A percentile compares a stretch with the other conserved stretches of the same genome.
phyloP scores from a whole-genome alignment of 2,797 vertebrate species.

The Rhadinocentrus ornatus region DNA sequence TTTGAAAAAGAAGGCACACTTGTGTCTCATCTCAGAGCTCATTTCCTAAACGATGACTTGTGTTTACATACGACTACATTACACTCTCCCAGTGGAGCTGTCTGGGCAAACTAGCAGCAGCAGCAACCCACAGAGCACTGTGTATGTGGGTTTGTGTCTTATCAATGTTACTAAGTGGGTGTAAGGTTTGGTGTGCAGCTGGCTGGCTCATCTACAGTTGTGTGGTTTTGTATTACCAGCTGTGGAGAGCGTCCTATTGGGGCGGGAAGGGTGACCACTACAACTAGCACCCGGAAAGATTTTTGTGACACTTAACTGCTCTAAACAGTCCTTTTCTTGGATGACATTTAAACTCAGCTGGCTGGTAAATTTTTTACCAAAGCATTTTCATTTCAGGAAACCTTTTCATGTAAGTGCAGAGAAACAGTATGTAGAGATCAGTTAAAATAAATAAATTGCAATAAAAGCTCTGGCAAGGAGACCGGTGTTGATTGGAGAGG shows the following conservation, averaged over 20 bases:
- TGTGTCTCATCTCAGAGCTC: slow-evolving; percentile 35
- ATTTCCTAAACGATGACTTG: slow-evolving; percentile 66
- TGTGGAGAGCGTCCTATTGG: slow-evolving; percentile 62
- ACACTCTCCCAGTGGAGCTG: slow-evolving; percentile 56
- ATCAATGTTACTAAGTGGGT: slow-evolving; percentile 59
- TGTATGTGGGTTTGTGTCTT: slow-evolving; percentile 51
- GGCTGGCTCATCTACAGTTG: slow-evolving; percentile 51
- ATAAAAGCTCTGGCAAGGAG: slow-evolving; percentile 27
- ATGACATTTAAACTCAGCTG: slow-evolving; percentile 70
- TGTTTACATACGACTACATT: slow-evolving; percentile 67
- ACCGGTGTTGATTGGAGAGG: slow-evolving; percentile 10
- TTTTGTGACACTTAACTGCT: slow-evolving; percentile 71
- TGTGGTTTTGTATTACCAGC: slow-evolving; percentile 64
- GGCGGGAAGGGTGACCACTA: slow-evolving; percentile 61
- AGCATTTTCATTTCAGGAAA: slow-evolving; percentile 59
- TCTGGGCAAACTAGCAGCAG: slow-evolving; percentile 62
- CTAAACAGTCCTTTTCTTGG: slow-evolving; percentile 67
- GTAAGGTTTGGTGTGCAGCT: slow-evolving; percentile 66
- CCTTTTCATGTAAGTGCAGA: slow-evolving; percentile 36
- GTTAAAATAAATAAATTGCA: too few species aligned
- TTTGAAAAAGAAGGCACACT: slow-evolving; percentile 17
- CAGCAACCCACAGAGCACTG: slow-evolving; percentile 55
- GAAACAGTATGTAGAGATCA: background rate
- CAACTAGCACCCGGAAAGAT: slow-evolving; percentile 73
- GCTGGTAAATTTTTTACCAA: slow-evolving; percentile 74